These are phyloP conservation scores for Montipora foliosa DNA, from an alignment of 64 coral and sea anemone genomes.

Conservation along the genomic window DNA sequence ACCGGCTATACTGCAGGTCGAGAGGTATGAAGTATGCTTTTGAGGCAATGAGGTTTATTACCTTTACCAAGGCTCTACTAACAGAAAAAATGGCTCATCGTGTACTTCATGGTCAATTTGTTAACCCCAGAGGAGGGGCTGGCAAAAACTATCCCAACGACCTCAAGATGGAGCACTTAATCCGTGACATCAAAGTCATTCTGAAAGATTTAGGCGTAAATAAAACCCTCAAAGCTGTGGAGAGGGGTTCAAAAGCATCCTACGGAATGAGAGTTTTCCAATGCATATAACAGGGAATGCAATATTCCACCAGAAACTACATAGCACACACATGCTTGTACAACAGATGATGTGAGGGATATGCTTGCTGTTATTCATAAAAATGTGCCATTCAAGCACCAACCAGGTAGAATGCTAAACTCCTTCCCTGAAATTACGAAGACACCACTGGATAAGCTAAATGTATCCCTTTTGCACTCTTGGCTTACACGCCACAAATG, in stretches of 20 bases:
- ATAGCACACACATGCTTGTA: slow-evolving; percentile 59
- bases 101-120: slow-evolving; percentile 48
- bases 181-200: slow-evolving; percentile 44
- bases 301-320: slow-evolving; percentile 33
- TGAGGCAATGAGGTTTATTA: slow-evolving; percentile 64
- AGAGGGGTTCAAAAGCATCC: slow-evolving; percentile 55
- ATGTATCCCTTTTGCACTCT: slow-evolving; percentile 60
- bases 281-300: slow-evolving; percentile 47
- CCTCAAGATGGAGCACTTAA: slow-evolving; percentile 58
- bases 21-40: slow-evolving; percentile 71
- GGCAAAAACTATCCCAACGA: slow-evolving; percentile 9
- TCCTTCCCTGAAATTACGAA: slow-evolving; percentile 66
- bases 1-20: slow-evolving; percentile 4
- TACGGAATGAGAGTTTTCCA: slow-evolving; percentile 52
- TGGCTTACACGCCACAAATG: slow-evolving; percentile 71
- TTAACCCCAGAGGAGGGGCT: slow-evolving; percentile 33
- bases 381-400: slow-evolving; percentile 41
- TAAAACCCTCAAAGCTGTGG: slow-evolving; percentile 63
- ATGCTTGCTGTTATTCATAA: slow-evolving; percentile 63
- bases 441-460: slow-evolving; percentile 69
- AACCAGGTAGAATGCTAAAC: slow-evolving; percentile 35
- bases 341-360: slow-evolving; percentile 62
- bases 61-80: slow-evolving; percentile 43
- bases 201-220: slow-evolving; percentile 44
- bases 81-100: slow-evolving; percentile 20